phyloP scores from a whole-genome alignment of 1,140 invertebrate genomes.

The Solenopsis fugax region DNA sequence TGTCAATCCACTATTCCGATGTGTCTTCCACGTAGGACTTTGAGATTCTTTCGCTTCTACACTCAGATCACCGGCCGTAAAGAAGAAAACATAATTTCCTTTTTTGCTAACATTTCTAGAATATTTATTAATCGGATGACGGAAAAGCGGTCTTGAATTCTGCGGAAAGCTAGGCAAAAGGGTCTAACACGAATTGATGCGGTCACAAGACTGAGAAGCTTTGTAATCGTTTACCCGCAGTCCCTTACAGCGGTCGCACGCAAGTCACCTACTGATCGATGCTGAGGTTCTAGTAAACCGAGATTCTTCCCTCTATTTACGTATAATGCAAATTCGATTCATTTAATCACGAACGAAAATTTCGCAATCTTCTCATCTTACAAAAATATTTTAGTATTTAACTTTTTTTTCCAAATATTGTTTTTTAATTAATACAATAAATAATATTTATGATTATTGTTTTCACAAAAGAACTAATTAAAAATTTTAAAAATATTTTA shows the following conservation, averaged over 20 bases:
- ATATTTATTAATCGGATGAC: constrained; percentile 34
- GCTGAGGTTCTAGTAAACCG: constrained; percentile 56
- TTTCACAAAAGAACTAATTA: not conserved
- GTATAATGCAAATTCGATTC: constrained; percentile 4
- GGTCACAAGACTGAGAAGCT: constrained; percentile 59
- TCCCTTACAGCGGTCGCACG: constrained; percentile 61
- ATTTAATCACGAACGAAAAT: not conserved
- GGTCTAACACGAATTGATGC: constrained; percentile 47
- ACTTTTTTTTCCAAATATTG: not conserved
- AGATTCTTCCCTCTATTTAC: constrained; percentile 41
- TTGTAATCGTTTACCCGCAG: constrained; percentile 70
- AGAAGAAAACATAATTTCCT: not conserved
- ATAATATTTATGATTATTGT: not conserved
- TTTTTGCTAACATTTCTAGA: constrained; percentile 1
- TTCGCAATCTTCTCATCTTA: not conserved
- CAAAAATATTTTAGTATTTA: not conserved
- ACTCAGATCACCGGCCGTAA: not conserved
- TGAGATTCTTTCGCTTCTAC: constrained; percentile 13
- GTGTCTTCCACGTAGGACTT: not conserved
- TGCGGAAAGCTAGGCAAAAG: constrained; percentile 14
- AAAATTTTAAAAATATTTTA: not conserved
- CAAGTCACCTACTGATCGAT: constrained; percentile 69
- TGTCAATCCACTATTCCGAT: constrained; percentile 71
- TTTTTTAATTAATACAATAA: not conserved
- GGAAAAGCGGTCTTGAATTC: constrained; percentile 44